Conservation (phyloP, 2,113 vertebrate species). For the Lamprotornis superbus region DNA sequence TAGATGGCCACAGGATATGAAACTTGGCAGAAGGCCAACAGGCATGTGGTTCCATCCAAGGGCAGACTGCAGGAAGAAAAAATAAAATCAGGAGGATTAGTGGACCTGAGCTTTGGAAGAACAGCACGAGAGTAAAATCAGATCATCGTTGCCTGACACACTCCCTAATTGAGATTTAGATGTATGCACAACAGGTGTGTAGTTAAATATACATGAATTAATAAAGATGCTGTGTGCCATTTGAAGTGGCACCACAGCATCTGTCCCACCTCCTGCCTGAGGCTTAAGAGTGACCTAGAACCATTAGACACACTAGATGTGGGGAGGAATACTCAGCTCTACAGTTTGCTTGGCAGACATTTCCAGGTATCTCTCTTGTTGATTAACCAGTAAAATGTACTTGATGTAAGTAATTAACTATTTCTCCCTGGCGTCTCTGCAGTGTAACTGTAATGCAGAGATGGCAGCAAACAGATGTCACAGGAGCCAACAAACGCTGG, state of each 20-base stretch:
- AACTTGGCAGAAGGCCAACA: background rate
- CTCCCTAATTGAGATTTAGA: background rate
- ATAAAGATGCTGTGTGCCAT: background rate
- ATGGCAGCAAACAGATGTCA: background rate
- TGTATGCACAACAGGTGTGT: background rate
- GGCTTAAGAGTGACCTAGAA: background rate
- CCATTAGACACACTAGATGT: background rate
- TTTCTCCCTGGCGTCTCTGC: conserved; percentile 22
- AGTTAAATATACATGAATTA: conserved; percentile 16
- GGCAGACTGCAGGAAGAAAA: background rate
- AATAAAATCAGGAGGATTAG: background rate
- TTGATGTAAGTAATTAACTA: conserved; percentile 49
- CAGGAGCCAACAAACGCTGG: background rate
- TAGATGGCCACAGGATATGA: background rate
- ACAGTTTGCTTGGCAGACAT: conserved; percentile 23
- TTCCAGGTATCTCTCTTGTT: conserved; percentile 25
- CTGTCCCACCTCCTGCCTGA: background rate
- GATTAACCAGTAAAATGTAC: conserved; percentile 53
- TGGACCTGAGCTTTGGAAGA: background rate
- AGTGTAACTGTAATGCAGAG: conserved; percentile 25
- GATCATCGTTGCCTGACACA: background rate
- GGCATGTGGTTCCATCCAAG: background rate
- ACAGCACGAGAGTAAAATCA: background rate
- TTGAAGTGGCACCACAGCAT: background rate
- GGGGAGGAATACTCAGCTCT: conserved; percentile 17